Base-by-base conservation (phyloP, 1,140 invertebrate genomes). In the Lineus longissimus region DNA sequence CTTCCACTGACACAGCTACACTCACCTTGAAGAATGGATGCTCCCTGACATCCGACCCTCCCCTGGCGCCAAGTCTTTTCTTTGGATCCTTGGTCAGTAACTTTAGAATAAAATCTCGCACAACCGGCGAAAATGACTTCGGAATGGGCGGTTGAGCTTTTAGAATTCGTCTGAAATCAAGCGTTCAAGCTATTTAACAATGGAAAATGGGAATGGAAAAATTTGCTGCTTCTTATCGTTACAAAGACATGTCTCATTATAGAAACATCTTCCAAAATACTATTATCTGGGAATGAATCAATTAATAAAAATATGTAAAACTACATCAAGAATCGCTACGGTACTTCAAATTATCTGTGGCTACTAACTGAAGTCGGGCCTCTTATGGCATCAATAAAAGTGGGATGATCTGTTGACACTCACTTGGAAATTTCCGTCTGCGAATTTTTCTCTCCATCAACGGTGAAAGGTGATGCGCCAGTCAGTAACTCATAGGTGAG, bases 401-500 rank as follows among this genome's bases (percentile, higher is more conserved):
- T 19, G 0, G 27, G 27, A 9, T 31, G 6, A 58, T 58, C 9
- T 41, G n/a, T n/a, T n/a, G n/a, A n/a, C n/a, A 70, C 76, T 75
- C 74, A 88, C 87, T 88, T 88, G 17, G 93, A 95, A 69, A 97
- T 97, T 80, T 97, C 94, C 69, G 91, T 89, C 76, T 97, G 94
- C 6, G 90, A 90, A 80, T 96, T 97, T 73, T 87, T 89, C 75
- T 94, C 91, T 29, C 93, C 93, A 68, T 96, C 93, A 0, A 95
- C 90, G 6, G 94, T 96, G 80, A 98, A 98, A n/a, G 95, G 95
- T 0, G 94, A 97, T 2, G 93, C 93, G 25, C 95, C 95, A 1
- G 94, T 97, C n/a, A 98, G 81, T 9, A 98, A 86, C 83, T 98
- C 95, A 84, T 95, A 98, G 0, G 92, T 94, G 17, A 98, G 82